Evolutionary conservation across 2,888 invertebrate species (phyloP).

Genomic region (Heliconius ismenius): DNA sequence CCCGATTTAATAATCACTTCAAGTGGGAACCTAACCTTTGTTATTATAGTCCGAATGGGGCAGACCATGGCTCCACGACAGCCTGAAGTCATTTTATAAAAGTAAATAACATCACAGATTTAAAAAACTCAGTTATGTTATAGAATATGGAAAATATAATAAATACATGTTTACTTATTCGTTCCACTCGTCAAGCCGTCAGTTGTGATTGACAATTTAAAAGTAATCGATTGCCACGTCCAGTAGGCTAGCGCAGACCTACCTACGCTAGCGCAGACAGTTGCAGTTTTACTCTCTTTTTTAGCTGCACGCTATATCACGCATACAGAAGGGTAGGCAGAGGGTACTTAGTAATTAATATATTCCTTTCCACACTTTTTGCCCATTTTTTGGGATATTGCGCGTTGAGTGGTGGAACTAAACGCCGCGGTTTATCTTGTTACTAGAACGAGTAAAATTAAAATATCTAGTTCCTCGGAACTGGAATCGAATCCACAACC

Average conservation of each 20-base stretch:
- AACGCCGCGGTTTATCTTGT: not conserved
- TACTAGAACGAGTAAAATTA: not conserved
- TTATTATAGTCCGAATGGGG: not conserved
- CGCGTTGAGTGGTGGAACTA: not conserved
- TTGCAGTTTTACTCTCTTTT: not conserved
- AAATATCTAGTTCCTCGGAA: not conserved
- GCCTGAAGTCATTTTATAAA: not conserved
- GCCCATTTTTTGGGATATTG: too few relatives aligned
- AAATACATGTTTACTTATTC: constrained; percentile 5
- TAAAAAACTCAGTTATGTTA: not conserved
- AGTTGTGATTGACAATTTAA: constrained; percentile 18
- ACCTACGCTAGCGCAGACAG: not conserved
- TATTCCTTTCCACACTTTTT: not conserved
- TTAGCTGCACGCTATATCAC: not conserved
- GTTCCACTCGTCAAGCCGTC: not conserved
- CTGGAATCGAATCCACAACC: not conserved
- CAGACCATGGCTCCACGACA: not conserved
- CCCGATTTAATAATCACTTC: not conserved
- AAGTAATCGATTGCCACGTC: constrained; percentile 14
- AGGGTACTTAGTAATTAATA: not conserved
- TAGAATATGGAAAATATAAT: not conserved
- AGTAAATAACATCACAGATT: not conserved
- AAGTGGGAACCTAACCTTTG: not conserved
- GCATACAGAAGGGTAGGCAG: not conserved
- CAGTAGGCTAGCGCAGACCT: not conserved